These are phyloP conservation scores for Puntigrus tetrazona DNA, from an alignment of 2,113 vertebrate genomes.

Conservation along the genomic window DNA sequence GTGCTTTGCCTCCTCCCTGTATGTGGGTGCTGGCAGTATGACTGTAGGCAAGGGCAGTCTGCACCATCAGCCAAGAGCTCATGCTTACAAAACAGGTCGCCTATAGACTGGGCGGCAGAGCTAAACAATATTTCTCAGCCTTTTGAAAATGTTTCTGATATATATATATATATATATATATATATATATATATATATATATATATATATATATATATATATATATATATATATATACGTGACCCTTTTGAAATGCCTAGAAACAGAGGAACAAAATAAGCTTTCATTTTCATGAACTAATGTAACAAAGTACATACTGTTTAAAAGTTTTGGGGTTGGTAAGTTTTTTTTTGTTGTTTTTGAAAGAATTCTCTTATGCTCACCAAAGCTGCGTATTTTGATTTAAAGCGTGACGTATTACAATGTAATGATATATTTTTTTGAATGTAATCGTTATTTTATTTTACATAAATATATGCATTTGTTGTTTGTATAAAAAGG, in stretches of 20 bases:
- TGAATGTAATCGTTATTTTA: too few species aligned
- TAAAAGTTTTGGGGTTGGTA: background rate
- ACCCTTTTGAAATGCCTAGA: background rate
- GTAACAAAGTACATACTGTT: background rate
- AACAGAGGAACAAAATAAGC: background rate
- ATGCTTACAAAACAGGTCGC: slow-evolving; percentile 34
- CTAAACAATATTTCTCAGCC: background rate
- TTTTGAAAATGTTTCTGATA: background rate
- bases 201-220: too few species aligned
- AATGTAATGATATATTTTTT: too few species aligned
- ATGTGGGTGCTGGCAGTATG: slow-evolving; percentile 48
- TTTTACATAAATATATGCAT: too few species aligned
- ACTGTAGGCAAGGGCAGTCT: slow-evolving; percentile 70
- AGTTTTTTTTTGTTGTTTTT: background rate
- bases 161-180: background rate
- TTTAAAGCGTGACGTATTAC: background rate
- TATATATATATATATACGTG: background rate
- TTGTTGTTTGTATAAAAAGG: too few species aligned
- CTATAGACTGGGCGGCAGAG: background rate
- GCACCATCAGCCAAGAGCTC: slow-evolving; percentile 74
- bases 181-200: background rate
- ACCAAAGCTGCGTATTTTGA: background rate
- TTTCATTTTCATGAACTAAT: background rate
- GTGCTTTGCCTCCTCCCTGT: slow-evolving; percentile 46
- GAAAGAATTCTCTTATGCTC: background rate